Percentiles rank a stretch among this genome's conserved stretches.
These are phyloP conservation scores for Macrobrachium rosenbergii DNA, from an alignment of 1,140 invertebrate species.

Conservation along the genomic window DNA sequence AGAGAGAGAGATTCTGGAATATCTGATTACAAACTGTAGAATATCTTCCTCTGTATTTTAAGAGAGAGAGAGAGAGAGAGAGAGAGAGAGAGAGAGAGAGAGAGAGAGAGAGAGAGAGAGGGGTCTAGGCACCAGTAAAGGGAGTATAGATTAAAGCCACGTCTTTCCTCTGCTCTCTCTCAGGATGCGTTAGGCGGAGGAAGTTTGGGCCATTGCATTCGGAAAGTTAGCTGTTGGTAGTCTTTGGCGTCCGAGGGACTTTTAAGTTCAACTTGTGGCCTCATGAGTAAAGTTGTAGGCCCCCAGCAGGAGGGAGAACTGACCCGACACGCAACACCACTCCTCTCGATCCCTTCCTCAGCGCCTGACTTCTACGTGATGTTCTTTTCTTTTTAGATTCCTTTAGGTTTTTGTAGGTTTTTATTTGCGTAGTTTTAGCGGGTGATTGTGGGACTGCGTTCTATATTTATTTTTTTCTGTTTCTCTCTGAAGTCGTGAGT, in stretches of 20 bases:
- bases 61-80: not conserved
- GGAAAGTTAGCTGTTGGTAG: slow-evolving; percentile 35
- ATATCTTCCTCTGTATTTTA: not conserved
- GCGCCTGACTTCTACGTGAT: too few species aligned
- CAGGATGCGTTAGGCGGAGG: slow-evolving; percentile 12
- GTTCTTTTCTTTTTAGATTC: too few species aligned
- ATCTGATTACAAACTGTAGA: too few species aligned
- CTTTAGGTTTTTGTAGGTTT: too few species aligned
- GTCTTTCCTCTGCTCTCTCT: not conserved
- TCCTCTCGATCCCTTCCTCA: too few species aligned
- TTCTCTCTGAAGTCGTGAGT: too few species aligned
- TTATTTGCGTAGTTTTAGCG: too few species aligned
- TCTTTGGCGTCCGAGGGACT: slow-evolving; percentile 26
- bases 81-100: not conserved
- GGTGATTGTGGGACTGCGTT: too few species aligned
- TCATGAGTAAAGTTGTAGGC: slow-evolving; percentile 26
- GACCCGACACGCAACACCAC: slow-evolving; percentile 25
- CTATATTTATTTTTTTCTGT: too few species aligned
- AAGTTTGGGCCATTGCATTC: slow-evolving; percentile 39
- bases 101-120: too few species aligned
- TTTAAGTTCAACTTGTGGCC: slow-evolving; percentile 35
- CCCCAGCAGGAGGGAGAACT: slow-evolving; percentile 41
- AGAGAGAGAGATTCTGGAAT: too few species aligned
- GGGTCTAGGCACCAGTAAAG: too few species aligned
- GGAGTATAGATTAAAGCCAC: not conserved